Percentiles rank a stretch among this genome's conserved stretches.
phyloP scores from a whole-genome alignment of 2,888 invertebrate species.

The Meghimatium bilineatum region DNA sequence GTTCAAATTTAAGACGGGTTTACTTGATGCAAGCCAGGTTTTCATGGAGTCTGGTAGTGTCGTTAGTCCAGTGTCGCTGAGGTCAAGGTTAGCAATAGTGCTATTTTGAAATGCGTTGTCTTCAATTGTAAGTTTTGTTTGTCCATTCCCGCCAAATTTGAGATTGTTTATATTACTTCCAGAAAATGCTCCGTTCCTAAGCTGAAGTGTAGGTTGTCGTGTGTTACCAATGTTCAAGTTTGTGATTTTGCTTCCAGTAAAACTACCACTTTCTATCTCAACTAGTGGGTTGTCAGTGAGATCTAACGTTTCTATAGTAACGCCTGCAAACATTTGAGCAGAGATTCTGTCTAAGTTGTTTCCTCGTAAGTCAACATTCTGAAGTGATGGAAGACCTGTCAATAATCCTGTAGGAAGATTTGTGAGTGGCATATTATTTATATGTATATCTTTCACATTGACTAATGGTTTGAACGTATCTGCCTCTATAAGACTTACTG shows the following conservation, averaged over 20 bases:
- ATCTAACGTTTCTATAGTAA: not conserved
- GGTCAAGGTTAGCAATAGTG: constrained; percentile 54
- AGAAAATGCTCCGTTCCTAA: not conserved
- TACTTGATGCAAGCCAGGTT: constrained; percentile 44
- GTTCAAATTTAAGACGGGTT: constrained; percentile 1
- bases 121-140: constrained; percentile 47
- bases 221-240: constrained; percentile 57
- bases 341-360: constrained; percentile 7
- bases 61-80: constrained; percentile 54
- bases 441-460: not conserved
- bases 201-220: constrained; percentile 28
- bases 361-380: constrained; percentile 32
- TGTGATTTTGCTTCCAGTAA: constrained; percentile 51
- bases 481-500: not conserved
- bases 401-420: constrained; percentile 15
- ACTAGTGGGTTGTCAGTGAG: constrained; percentile 23
- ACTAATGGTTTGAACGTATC: constrained; percentile 16
- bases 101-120: constrained; percentile 56
- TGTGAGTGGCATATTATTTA: not conserved
- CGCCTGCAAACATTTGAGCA: not conserved
- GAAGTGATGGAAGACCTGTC: constrained; percentile 46
- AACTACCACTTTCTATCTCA: constrained; percentile 27
- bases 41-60: constrained; percentile 55
- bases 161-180: constrained; percentile 14
- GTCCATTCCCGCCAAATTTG: constrained; percentile 1